Conservation (phyloP, 2,888 invertebrate species). For the Agrotis ipsilon region DNA sequence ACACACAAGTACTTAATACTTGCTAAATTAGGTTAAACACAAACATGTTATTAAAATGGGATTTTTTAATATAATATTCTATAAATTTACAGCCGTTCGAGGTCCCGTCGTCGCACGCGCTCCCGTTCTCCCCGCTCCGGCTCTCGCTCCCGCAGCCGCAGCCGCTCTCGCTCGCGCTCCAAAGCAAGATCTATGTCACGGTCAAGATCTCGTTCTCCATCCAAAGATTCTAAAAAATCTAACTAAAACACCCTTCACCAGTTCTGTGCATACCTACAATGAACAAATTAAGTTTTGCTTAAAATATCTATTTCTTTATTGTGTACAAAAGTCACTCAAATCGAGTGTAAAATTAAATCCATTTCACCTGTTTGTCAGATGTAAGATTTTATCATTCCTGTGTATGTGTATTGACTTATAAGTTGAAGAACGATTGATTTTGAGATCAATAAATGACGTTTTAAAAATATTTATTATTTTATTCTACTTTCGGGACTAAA, state of each 20-base stretch:
- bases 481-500: neutral
- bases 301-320: conserved; percentile 48
- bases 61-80: conserved; percentile 49
- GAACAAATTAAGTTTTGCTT: conserved; percentile 62
- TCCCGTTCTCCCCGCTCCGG: conserved; percentile 91
- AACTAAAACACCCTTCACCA: conserved; percentile 72
- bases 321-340: conserved; percentile 54
- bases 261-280: conserved; percentile 56
- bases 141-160: conserved; percentile 86
- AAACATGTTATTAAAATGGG: conserved; percentile 18
- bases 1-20: neutral
- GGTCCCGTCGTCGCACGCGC: conserved; percentile 92
- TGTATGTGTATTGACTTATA: conserved; percentile 74
- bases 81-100: conserved; percentile 89
- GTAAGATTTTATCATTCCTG: conserved; percentile 82
- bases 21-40: conserved; percentile 51
- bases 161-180: conserved; percentile 89
- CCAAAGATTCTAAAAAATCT: conserved; percentile 89
- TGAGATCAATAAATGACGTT: conserved; percentile 81
- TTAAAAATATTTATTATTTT: conserved; percentile 47
- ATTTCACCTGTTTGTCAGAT: conserved; percentile 65
- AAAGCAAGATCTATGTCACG: conserved; percentile 88
- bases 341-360: conserved; percentile 50
- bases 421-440: conserved; percentile 80
- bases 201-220: conserved; percentile 87